Evolutionary conservation across 2,113 vertebrate species (phyloP).

Genomic region (Tachysurus vachellii): DNA sequence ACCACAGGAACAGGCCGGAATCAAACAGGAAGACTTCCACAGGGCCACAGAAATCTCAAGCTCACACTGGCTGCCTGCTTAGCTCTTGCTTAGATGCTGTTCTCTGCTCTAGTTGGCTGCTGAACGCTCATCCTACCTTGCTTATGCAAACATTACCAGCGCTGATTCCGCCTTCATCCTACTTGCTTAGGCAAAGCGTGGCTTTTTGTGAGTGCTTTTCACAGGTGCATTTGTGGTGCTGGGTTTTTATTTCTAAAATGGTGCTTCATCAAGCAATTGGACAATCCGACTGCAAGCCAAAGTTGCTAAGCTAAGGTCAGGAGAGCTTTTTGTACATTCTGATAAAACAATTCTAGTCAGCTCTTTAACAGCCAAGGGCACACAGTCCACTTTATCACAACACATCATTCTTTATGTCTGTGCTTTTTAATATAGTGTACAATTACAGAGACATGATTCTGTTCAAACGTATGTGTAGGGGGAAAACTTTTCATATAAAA

Average conservation of each 20-base stretch:
- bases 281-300: constrained; percentile 7
- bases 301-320: neutral
- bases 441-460: neutral
- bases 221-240: neutral
- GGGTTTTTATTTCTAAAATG: neutral
- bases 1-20: constrained; percentile 28
- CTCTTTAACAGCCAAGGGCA: neutral
- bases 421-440: neutral
- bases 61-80: constrained; percentile 45
- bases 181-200: constrained; percentile 12
- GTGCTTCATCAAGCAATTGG: constrained; percentile 5
- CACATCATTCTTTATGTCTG: neutral
- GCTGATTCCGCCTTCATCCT: neutral
- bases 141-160: constrained; percentile 20
- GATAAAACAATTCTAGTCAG: neutral
- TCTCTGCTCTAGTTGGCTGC: constrained; percentile 25
- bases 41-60: constrained; percentile 38
- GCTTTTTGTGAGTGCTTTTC: neutral
- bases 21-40: constrained; percentile 52
- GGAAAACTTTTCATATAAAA: no score
- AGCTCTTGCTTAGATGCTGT: constrained; percentile 45
- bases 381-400: neutral
- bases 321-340: neutral
- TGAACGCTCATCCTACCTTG: neutral
- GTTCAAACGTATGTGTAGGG: neutral